Base-by-base conservation (phyloP, 2,888 invertebrate species). In the Nezara viridula region DNA sequence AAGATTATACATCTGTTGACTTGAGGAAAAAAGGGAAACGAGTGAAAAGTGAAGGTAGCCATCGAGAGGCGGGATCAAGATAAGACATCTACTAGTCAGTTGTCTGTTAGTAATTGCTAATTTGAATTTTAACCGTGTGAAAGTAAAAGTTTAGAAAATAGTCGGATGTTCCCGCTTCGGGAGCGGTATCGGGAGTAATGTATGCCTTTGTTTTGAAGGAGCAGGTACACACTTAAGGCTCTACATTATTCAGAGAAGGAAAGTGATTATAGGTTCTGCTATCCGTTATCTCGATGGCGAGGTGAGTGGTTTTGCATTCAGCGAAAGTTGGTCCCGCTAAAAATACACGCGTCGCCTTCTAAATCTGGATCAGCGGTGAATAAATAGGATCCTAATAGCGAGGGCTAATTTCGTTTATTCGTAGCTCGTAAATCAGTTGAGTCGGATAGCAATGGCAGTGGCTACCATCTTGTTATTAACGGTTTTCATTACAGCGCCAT, bases 131-230 rank as follows among this genome's bases (percentile, higher is more conserved):
- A 77, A 77, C 77, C 77, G 77, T 77, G 77, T 77, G 77, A 77
- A 77, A 77, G 77, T 77, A 77, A 77, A 77, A 77, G 77, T 77
- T 37, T 40, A 77, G 77, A 77, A 77, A 77, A 77, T 60, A 27
- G 60, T 60, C 77, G 40, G 77, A 77, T 44, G 40, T 40, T 40
- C 40, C 40, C 2, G 9, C 21, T 77, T 77, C 37, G 77, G 77
- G 27, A 77, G 77, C 77, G 73, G 73, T 37, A 73, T 73, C 37
- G 37, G 73, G 73, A 27, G 32, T 73, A 77, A 77, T 24, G 24
- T 21, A 77, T 77, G 24, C 77, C 77, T 40, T 77, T 77, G 77
- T 77, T 40, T 77, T 77, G 40, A 77, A 44, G 40, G 77, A 10
- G 40, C 77, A 40, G 40, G 77, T 37, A 40, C 40, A 21, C 77